Conservation (phyloP, 2,113 vertebrate genomes). For the Xerus inauris region DNA sequence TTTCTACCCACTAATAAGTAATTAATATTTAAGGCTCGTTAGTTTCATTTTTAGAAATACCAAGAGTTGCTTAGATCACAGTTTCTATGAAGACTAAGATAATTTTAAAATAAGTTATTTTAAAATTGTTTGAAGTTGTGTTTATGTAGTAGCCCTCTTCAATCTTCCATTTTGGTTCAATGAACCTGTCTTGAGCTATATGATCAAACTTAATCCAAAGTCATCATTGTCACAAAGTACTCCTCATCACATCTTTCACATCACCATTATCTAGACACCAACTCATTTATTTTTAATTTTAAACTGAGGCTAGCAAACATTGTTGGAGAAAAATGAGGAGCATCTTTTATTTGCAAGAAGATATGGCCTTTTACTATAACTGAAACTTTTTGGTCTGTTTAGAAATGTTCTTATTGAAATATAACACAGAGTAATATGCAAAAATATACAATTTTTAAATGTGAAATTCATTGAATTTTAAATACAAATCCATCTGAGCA, state of each 20-base stretch:
- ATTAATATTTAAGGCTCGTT: background rate
- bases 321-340: background rate
- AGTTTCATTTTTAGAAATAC: background rate
- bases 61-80: background rate
- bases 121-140: background rate
- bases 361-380: background rate
- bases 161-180: background rate
- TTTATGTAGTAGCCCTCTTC: background rate
- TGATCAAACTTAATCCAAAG: constrained; percentile 15
- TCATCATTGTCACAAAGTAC: background rate
- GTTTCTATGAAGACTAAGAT: background rate
- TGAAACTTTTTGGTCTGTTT: background rate
- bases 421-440: background rate
- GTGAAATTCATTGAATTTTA: background rate
- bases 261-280: background rate
- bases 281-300: background rate
- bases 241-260: background rate
- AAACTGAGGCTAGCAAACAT: background rate
- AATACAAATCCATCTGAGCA: background rate
- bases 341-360: background rate
- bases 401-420: background rate
- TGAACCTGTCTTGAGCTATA: background rate
- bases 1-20: background rate
- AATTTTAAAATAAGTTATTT: background rate
- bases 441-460: background rate